Conservation (phyloP, 2,888 invertebrate species). For the Eucera pruinosa region DNA sequence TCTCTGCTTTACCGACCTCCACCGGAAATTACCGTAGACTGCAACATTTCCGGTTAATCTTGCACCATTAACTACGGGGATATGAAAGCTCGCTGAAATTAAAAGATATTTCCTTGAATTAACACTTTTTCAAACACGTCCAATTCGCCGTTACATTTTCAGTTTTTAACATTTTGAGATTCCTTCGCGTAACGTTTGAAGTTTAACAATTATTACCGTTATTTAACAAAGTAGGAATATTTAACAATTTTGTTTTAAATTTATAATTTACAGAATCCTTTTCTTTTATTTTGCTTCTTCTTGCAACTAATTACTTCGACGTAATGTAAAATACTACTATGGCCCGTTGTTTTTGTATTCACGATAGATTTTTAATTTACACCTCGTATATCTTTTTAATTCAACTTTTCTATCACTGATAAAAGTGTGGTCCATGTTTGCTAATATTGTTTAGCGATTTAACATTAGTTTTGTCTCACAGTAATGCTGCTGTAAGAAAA, state of each 20-base stretch:
- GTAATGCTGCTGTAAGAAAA: neutral
- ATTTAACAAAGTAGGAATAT: no score
- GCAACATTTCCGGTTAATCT: slow-evolving; percentile 71
- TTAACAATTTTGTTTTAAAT: no score
- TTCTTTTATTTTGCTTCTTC: no score
- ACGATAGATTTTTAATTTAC: no score
- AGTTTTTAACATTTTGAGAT: neutral
- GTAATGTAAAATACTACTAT: no score
- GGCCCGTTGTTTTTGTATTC: no score
- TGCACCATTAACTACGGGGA: slow-evolving; percentile 55
- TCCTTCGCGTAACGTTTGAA: neutral
- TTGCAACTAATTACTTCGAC: no score
- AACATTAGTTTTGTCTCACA: neutral
- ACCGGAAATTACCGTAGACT: slow-evolving; percentile 66
- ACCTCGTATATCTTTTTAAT: no score
- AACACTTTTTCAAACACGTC: slow-evolving; percentile 14
- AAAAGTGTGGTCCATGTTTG: no score
- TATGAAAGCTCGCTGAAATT: slow-evolving; percentile 62
- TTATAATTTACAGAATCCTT: no score
- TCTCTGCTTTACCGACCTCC: slow-evolving; percentile 72
- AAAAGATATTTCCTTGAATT: slow-evolving; percentile 61
- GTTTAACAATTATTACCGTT: no score
- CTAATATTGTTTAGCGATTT: neutral
- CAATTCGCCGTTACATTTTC: neutral
- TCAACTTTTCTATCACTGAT: no score